A percentile compares a stretch with the other conserved stretches of the same genome.
Evolutionary conservation across 1,140 invertebrate species (phyloP).

Genomic region (Trichonephila clavata): DNA sequence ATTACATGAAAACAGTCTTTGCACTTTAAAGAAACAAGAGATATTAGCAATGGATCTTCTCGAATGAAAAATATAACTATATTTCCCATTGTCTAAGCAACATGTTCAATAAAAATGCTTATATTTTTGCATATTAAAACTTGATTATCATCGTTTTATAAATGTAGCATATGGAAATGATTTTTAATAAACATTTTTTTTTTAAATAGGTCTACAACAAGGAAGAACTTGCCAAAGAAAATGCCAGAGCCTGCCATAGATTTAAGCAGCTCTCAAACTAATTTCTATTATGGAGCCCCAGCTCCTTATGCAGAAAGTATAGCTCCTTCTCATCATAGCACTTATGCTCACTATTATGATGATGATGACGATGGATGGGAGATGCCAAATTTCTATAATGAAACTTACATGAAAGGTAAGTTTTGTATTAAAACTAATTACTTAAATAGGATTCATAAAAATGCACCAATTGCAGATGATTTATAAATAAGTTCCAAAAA

Average conservation of each 20-base stretch:
- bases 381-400: conserved; percentile 98
- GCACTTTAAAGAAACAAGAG: no score
- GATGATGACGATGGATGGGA: conserved; percentile 98
- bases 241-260: conserved; percentile 76
- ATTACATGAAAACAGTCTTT: no score
- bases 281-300: conserved; percentile 96
- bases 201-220: conserved; percentile 52
- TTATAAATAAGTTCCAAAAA: no score
- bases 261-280: conserved; percentile 88
- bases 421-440: not conserved
- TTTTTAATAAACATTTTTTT: not conserved
- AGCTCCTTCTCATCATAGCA: conserved; percentile 96
- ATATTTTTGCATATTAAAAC: no score
- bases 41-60: no score
- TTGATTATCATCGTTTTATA: no score
- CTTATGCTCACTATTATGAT: conserved; percentile 96
- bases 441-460: no score
- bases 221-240: conserved; percentile 76
- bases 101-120: no score
- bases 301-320: conserved; percentile 96
- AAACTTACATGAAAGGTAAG: conserved; percentile 95
- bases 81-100: not conserved
- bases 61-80: not conserved
- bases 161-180: no score
- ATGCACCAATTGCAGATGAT: no score